A percentile compares a stretch with the other conserved stretches of the same genome.
These are phyloP conservation scores for Sander lucioperca DNA, from an alignment of 2,113 vertebrate species.

Conservation along the genomic window DNA sequence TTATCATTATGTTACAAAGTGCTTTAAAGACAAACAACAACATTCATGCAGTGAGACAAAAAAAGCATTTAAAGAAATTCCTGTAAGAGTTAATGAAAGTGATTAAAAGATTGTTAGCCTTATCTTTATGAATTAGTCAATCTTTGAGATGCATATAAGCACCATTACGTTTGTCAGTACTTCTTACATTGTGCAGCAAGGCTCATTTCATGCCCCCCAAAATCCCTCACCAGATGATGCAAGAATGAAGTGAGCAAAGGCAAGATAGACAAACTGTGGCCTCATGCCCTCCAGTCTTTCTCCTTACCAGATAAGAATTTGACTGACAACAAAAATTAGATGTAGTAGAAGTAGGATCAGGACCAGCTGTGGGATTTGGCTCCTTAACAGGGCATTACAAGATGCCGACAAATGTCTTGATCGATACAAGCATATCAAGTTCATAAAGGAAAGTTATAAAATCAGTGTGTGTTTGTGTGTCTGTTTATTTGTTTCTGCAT, in stretches of 20 bases:
- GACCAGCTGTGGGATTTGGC: neutral
- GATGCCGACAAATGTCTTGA: neutral
- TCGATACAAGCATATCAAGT: neutral
- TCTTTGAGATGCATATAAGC: neutral
- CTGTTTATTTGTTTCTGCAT: slow-evolving; percentile 27
- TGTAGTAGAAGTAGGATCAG: neutral
- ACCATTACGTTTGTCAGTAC: neutral
- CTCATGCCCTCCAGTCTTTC: slow-evolving; percentile 8
- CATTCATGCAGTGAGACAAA: neutral
- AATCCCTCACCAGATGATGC: slow-evolving; percentile 61
- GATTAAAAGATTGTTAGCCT: neutral
- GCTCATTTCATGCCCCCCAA: slow-evolving; percentile 4
- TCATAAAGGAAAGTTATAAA: slow-evolving; percentile 12
- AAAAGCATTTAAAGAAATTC: neutral
- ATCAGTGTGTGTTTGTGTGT: neutral
- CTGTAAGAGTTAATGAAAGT: neutral
- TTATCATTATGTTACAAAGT: neutral
- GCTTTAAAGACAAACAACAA: neutral
- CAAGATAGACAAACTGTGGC: slow-evolving; percentile 47
- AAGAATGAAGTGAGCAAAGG: slow-evolving; percentile 65
- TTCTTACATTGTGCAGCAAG: neutral
- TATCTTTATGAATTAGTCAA: slow-evolving; percentile 2
- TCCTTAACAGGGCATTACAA: neutral
- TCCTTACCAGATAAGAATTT: slow-evolving; percentile 5
- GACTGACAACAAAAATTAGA: slow-evolving; percentile 17